Evolutionary conservation across 1,140 invertebrate species (phyloP).

Genomic region (Ceratosolen fusciceps): DNA sequence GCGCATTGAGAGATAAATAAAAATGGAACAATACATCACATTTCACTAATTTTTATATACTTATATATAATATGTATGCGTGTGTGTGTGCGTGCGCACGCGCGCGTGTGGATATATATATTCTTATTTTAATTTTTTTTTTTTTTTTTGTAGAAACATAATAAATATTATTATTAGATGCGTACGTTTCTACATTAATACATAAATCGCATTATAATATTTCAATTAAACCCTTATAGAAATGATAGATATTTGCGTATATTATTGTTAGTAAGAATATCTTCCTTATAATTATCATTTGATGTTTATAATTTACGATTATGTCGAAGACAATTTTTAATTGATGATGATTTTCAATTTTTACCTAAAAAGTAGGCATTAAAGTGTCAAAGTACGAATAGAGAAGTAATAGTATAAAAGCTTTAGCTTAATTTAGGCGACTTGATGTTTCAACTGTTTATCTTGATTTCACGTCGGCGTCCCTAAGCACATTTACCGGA

Average conservation of each 20-base stretch:
- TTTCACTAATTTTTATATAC: not conserved
- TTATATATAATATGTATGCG: no score
- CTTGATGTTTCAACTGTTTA: not conserved
- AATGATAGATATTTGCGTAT: not conserved
- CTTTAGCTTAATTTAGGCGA: no score
- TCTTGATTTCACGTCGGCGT: no score
- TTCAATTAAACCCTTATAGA: no score
- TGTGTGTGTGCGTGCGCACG: no score
- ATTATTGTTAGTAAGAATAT: not conserved
- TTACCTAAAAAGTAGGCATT: not conserved
- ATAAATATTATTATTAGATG: constrained; percentile 16
- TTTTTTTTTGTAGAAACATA: constrained; percentile 7
- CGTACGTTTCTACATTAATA: constrained; percentile 3
- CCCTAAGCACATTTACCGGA: not conserved
- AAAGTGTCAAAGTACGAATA: not conserved
- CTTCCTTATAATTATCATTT: not conserved
- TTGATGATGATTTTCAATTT: no score
- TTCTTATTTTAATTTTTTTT: no score
- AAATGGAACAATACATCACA: not conserved
- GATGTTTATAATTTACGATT: not conserved
- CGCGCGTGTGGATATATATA: no score
- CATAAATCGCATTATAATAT: not conserved
- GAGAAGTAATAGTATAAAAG: not conserved
- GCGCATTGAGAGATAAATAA: not conserved
- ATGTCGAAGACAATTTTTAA: no score